Percentiles rank a stretch among this genome's conserved stretches.
phyloP scores from a whole-genome alignment of 1,140 invertebrate genomes.

The Tribolium castaneum region DNA sequence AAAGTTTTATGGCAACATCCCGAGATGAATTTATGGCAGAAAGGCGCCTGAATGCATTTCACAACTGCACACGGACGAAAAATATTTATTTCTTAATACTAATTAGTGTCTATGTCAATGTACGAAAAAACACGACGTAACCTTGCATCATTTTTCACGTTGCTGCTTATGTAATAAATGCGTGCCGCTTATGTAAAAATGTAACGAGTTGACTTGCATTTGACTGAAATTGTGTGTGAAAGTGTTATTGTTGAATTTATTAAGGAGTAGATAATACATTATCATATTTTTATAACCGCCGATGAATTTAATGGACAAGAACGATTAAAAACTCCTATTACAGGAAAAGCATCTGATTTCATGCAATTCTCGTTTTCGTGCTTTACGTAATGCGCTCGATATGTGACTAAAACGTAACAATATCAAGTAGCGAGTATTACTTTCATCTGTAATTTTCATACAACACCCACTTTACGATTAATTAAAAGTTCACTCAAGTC shows the following conservation, averaged over 20 bases:
- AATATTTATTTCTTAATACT: neutral
- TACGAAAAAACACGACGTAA: constrained; percentile 1
- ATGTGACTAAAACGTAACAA: constrained; percentile 6
- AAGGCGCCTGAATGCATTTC: neutral
- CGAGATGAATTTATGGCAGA: neutral
- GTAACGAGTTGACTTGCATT: neutral
- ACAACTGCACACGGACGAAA: neutral
- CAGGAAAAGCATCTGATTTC: constrained; percentile 7
- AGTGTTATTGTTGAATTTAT: constrained; percentile 7
- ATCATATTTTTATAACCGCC: neutral
- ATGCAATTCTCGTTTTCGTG: neutral
- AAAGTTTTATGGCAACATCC: neutral
- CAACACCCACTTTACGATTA: neutral
- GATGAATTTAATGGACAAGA: neutral
- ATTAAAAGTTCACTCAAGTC: neutral
- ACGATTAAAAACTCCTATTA: neutral
- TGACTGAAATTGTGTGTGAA: neutral
- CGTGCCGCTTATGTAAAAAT: constrained; percentile 18
- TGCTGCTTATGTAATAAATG: neutral
- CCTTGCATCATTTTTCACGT: constrained; percentile 24
- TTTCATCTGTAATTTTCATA: constrained; percentile 6
- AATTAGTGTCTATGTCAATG: neutral
- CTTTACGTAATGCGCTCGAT: constrained; percentile 9
- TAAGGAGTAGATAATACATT: neutral
- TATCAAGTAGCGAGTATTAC: constrained; percentile 13